Conservation (phyloP, 1,140 invertebrate genomes). For the Halesus radiatus region DNA sequence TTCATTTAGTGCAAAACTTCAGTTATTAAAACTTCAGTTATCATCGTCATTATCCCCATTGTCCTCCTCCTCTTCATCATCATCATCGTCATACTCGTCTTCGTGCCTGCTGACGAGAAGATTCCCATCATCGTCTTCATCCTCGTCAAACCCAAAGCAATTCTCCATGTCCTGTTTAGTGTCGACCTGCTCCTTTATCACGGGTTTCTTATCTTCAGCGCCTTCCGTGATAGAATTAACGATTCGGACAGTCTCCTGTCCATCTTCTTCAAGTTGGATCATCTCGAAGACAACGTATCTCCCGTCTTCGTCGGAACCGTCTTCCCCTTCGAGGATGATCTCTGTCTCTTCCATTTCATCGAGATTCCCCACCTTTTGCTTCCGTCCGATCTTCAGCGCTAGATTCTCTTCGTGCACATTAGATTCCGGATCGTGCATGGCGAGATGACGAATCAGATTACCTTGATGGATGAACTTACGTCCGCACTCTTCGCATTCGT, state of each 20-base stretch:
- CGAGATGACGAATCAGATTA: slow-evolving; percentile 90
- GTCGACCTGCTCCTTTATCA: slow-evolving; percentile 62
- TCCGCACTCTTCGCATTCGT: slow-evolving; percentile 87
- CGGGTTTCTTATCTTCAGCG: slow-evolving; percentile 58
- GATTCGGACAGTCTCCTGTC: slow-evolving; percentile 34
- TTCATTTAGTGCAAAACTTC: too few species aligned
- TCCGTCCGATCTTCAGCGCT: slow-evolving; percentile 80
- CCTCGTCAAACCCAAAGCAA: slow-evolving; percentile 88
- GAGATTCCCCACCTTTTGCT: slow-evolving; percentile 79
- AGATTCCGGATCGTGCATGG: slow-evolving; percentile 86
- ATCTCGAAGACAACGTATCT: slow-evolving; percentile 87
- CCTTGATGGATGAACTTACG: slow-evolving; percentile 88
- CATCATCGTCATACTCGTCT: slow-evolving; percentile 19
- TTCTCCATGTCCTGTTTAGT: slow-evolving; percentile 81
- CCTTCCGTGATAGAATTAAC: slow-evolving; percentile 4
- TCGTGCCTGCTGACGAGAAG: neutral
- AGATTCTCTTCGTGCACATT: slow-evolving; percentile 78
- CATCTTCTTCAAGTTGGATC: slow-evolving; percentile 72
- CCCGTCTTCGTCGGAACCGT: slow-evolving; percentile 67
- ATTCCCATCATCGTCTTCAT: slow-evolving; percentile 37
- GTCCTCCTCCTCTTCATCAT: slow-evolving; percentile 20
- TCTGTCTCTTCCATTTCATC: slow-evolving; percentile 61
- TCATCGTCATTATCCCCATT: neutral
- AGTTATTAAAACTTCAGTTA: neutral
- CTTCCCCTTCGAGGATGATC: slow-evolving; percentile 65